Evolutionary conservation across 2,113 vertebrate genomes (phyloP), one percentile per base, ranked within the genome.

Genomic region (Vimba vimba): DNA sequence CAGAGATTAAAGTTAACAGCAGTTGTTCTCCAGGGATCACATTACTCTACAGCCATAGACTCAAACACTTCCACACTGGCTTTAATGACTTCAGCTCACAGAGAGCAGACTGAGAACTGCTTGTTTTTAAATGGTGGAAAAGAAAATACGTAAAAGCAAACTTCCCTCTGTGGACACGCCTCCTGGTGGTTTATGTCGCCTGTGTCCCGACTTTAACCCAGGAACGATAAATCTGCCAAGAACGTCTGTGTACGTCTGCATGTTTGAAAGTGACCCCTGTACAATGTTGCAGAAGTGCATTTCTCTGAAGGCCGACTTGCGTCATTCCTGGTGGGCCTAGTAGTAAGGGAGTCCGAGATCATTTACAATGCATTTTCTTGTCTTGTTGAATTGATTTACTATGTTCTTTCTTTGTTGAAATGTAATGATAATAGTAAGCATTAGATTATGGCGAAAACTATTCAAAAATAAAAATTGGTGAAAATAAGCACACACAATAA

Each of bases 1-100:
- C 91, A 90, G 90, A 92, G 91, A 93, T 95, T 94, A 94, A 94
- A 93, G 90, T 92, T 94, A 93, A 93, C 90, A 89, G 91, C 87
- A 88, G 92, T 93, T 89, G 90, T 91, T 90, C 92, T 91, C 90
- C 84, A 82, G 90, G 92, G 92, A 94, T 94, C 91, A 64, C 88
- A 92, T 95, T 94, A 93, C 92, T 89, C 87, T 79, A 88, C 36
- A 90, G 91, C 92, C 93, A 93, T 92, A 91, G 93, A 92, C 93
- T 92, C 90, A 89, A 82, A 89, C 91, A 91, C 88, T 87, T 89
- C 89, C 82, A 88, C 84, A 27, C 25, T 82, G 79, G 87, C 87
- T 94, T 94, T 93, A 94, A 93, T 90, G 94, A 94, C 92, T 89
- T 87, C 83, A 86, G 88, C 79, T 88, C 82, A 75, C 3, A 39